Base-by-base conservation (phyloP, 2,888 invertebrate species). In the Antheraea assamensis region DNA sequence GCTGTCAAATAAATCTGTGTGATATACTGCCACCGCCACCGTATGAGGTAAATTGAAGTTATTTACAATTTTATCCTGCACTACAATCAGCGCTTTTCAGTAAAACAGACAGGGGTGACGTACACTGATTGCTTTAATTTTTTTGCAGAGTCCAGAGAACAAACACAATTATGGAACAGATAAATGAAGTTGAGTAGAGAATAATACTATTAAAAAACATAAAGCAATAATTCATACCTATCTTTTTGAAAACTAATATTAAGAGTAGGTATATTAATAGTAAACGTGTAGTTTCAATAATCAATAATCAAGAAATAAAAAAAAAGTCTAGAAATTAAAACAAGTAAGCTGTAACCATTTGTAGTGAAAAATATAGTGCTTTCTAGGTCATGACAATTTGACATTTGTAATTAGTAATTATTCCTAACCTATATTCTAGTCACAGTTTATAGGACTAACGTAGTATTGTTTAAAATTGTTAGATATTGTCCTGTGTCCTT, bases 11-110 rank as follows among this genome's bases (percentile, higher is more conserved):
- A 85, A 96, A 96, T 91, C 95, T 96, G 92, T 96, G 96, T 90
- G 96, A 96, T 90, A 95, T 96, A 95, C 87, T 96, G 80, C 96
- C 96, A 76, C 96, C 96, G 79, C 95, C 95, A 66, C 95, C 95
- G 79, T 96, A 96, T 87, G 96, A 96, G 93, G 94, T 94, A 91
- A 91, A 88, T 89, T 91, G 90, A 89, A 88, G 81, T 87, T 87
- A 85, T 87, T 87, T 87, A 84, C 83, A 83, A 83, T 87, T 85
- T 86, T 82, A 83, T 77, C 78, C 80, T 77, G 77, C n/a, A n/a
- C n/a, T 75, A 72, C 76, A 81, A 82, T 84, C 81, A 82, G 74
- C 75, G 78, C 81, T 82, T 81, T 80, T 83, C 78, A 78, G 75
- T 81, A 79, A 80, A 81, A 79, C 79, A 75, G 76, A 80, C 80